Percentiles rank a stretch among this genome's conserved stretches.
phyloP scores from a whole-genome alignment of 2,888 invertebrate species.

The Chirona hameri region DNA sequence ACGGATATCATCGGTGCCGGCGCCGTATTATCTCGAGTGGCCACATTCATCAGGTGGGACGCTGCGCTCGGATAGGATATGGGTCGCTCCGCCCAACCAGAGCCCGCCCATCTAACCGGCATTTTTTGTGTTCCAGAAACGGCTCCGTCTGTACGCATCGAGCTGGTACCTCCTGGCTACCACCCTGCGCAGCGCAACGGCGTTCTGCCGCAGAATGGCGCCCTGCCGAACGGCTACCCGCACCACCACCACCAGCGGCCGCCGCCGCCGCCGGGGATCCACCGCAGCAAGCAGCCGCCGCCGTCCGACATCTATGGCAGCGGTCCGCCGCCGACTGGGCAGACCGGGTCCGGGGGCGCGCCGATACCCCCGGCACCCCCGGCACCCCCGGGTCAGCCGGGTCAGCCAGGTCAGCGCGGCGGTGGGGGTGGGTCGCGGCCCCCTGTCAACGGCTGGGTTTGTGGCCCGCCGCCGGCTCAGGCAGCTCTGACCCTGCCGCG shows the following conservation, averaged over 20 bases:
- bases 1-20: not conserved
- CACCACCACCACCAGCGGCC: not conserved
- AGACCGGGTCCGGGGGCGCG: not conserved
- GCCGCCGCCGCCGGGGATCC: not conserved
- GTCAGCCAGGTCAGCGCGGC: not conserved
- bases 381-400: not conserved
- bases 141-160: not conserved
- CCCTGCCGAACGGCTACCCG: not conserved
- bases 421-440: constrained; percentile 6
- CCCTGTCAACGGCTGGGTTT: not conserved
- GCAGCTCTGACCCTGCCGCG: constrained; percentile 27
- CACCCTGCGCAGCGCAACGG: not conserved
- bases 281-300: not conserved
- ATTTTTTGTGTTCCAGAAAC: not conserved
- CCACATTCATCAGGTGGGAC: not conserved
- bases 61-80: not conserved
- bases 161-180: not conserved
- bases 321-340: constrained; percentile 22
- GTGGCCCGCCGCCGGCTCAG: constrained; percentile 26
- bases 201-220: too few relatives aligned
- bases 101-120: not conserved
- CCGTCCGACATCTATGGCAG: constrained; percentile 23
- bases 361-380: not conserved
- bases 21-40: not conserved
- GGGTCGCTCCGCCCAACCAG: not conserved